Base-by-base conservation (phyloP, 2,888 invertebrate species). In the Eustalomyia histrio region DNA sequence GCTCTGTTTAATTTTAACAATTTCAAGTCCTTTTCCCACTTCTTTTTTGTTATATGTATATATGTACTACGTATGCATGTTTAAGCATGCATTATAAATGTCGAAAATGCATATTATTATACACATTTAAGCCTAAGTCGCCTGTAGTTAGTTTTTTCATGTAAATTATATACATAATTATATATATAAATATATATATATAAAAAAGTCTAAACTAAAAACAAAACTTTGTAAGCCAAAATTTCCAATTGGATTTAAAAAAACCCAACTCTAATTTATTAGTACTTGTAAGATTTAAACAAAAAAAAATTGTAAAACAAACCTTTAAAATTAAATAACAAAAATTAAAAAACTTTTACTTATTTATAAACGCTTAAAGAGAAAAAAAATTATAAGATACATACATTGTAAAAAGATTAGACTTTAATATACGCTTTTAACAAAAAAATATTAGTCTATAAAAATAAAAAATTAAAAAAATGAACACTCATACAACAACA, bases 111-210 rank as follows among this genome's bases (percentile, higher is more conserved):
- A 72, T 78, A 71, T 52, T 69, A 79, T 71, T 67, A 80, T 78
- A 81, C 65, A 21, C 60, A 60, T 35, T 71, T 81, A 73, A 76
- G 55, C 61, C 50, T 81, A 81, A 81, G 81, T 81, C 81, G 88
- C 86, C 87, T 87, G 87, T 88, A 88, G 87, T 85, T 88, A 88
- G 88, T 85, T 86, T 75, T 75, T 61, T 72, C 85, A 87, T 83
- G 83, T 83, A 81, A 76, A 84, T 81, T 78, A 75, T 81, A 78
- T 55, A 74, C 65, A 80, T 73, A 63, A 9, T 6, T 7, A 33
- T 58, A n/a, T 33, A 58, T 9, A 58, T 29, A 12, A 14, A 53
- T 21, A 29, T 6, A 29, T 29, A 50, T 35, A 39, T 76, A 57
- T 29, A 53, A 58, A 52, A 35, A 71, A 60, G 18, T 60, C 52